Percentiles rank a stretch among this genome's conserved stretches.
Evolutionary conservation across 2,888 invertebrate species (phyloP).

Genomic region (Ormia ochracea): DNA sequence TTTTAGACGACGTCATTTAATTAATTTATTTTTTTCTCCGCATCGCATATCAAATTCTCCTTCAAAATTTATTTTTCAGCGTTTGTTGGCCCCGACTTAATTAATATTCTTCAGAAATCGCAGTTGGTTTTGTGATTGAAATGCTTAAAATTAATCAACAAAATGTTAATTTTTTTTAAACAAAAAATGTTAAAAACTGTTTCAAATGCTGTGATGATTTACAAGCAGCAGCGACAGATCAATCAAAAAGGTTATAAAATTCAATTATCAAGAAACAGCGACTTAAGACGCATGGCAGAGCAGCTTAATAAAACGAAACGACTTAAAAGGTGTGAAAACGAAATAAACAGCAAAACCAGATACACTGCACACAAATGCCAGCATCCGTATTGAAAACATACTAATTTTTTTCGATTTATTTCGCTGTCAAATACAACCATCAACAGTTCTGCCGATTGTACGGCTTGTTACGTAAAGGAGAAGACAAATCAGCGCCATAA

Average conservation of each 20-base stretch:
- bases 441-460: no score
- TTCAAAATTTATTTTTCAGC: not conserved
- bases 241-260: conserved; percentile 57
- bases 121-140: conserved; percentile 41
- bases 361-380: no score
- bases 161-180: conserved; percentile 2
- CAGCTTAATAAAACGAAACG: not conserved
- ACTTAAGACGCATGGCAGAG: conserved; percentile 46
- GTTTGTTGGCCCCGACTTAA: conserved; percentile 24
- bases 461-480: no score
- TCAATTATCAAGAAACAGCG: conserved; percentile 47
- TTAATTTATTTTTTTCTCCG: not conserved
- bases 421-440: no score
- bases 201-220: conserved; percentile 53
- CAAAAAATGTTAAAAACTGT: not conserved
- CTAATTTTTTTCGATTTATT: no score
- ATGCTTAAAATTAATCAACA: conserved; percentile 49
- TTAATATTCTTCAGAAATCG: conserved; percentile 57
- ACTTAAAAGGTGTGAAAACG: not conserved
- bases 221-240: conserved; percentile 54
- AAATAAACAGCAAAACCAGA: no score
- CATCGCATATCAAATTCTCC: conserved; percentile 8
- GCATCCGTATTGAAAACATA: no score
- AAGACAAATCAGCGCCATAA: no score
- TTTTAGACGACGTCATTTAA: conserved; percentile 17